Conservation (phyloP, 2,113 vertebrate genomes). For the Muntiacus muntjak region DNA sequence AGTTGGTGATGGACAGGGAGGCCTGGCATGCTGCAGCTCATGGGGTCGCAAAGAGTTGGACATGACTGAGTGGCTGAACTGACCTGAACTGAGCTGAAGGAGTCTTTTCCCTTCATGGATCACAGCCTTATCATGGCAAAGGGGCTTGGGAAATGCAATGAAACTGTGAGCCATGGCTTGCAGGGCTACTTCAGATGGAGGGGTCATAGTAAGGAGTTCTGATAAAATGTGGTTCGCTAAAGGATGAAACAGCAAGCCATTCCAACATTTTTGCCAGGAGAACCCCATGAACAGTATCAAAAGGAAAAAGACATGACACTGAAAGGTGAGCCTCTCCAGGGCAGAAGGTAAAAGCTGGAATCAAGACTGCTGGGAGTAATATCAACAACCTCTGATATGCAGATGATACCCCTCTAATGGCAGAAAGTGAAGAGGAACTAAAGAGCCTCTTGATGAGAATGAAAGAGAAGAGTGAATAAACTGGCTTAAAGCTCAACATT, state of each 20-base stretch:
- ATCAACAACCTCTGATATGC: background rate
- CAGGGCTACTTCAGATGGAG: background rate
- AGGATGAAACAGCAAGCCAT: background rate
- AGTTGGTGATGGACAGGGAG: background rate
- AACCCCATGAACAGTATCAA: background rate
- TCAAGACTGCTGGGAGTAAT: background rate
- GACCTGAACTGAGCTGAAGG: background rate
- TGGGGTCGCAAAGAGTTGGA: rapidly evolving
- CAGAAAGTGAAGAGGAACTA: background rate
- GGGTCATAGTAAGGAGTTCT: background rate
- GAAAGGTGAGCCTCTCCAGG: background rate
- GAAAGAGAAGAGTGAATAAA: background rate
- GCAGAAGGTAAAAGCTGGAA: background rate
- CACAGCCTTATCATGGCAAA: background rate
- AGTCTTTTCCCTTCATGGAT: background rate
- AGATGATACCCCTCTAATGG: background rate
- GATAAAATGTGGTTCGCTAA: rapidly evolving
- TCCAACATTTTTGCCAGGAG: background rate
- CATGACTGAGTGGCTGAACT: rapidly evolving
- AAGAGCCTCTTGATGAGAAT: background rate
- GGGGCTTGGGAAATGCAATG: background rate
- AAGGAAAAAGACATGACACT: background rate
- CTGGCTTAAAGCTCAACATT: background rate
- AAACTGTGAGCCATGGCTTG: background rate
- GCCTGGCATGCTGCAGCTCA: background rate